Base-by-base conservation (phyloP, 2,888 invertebrate species). In the Doris montereyensis region DNA sequence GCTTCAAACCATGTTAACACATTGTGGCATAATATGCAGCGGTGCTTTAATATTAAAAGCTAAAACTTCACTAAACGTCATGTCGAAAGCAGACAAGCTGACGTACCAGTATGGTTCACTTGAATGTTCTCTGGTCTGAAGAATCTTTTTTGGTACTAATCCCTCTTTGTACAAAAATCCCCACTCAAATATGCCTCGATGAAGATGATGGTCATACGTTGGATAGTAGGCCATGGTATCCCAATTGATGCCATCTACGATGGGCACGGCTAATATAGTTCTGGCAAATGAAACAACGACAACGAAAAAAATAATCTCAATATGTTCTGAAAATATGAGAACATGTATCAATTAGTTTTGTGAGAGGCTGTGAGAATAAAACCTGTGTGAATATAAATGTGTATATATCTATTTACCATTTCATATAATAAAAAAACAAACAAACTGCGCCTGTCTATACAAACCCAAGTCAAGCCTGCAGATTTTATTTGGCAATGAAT, bases 151-250 rank as follows among this genome's bases (percentile, higher is more conserved):
- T 0, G 98, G 97, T 2, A 98, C 95, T 89, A 97, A 96, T 85
- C 96, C 97, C 91, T 99, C 99, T 92, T 99, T 99, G 92, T 99
- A 99, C 52, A 98, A 93, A 95, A 99, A 97, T 5, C 99, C 99
- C 99, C 99, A 99, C 93, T 99, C 99, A 91, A 99, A 99, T 83
- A 99, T 98, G 4, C 99, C 99, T 82, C 97, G 93, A 90, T 95
- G 97, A 88, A 96, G 95, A 76, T 94, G 94, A n/a, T 84, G 82
- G 8, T 95, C 95, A 84, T 95, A 95, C 90, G 98, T 98, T 0
- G 97, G 95, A 13, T 96, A 94, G 91, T 98, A 98, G 87, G 96
- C 96, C 90, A 98, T 98, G 0, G 95, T 95, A 90, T 95, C 95
- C 92, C 97, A 97, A 92, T 98, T 97, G 81, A 99, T 95, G 28